Evolutionary conservation across 2,888 invertebrate genomes (phyloP).

Genomic region (Pterobdella sp.): DNA sequence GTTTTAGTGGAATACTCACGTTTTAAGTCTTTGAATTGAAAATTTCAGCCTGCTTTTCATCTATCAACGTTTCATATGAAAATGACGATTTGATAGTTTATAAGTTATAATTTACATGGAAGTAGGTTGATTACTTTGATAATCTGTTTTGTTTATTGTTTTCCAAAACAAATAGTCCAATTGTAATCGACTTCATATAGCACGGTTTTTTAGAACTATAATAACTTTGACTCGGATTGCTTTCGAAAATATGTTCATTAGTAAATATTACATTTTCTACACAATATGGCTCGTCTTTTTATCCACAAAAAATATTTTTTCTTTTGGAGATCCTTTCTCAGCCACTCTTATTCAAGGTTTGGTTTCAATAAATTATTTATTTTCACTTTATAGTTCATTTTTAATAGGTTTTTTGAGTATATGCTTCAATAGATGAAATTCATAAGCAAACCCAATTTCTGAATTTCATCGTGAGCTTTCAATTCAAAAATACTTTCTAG

Average conservation of each 20-base stretch:
- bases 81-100: not conserved
- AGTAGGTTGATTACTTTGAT: not conserved
- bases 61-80: not conserved
- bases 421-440: too few relatives aligned
- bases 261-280: not conserved
- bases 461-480: too few relatives aligned
- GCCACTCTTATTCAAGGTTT: slow-evolving; percentile 2
- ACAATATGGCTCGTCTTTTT: not conserved
- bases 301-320: not conserved
- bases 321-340: not conserved
- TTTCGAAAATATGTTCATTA: not conserved
- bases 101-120: not conserved
- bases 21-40: not conserved
- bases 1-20: not conserved
- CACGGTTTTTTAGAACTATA: not conserved
- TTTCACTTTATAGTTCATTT: too few relatives aligned
- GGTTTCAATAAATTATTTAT: not conserved
- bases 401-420: too few relatives aligned
- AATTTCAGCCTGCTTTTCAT: not conserved
- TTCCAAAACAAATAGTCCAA: not conserved
- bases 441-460: too few relatives aligned
- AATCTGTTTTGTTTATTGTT: not conserved
- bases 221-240: not conserved
- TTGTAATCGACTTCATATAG: not conserved
- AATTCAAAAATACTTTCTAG: not conserved